phyloP scores from a whole-genome alignment of 30 jellyfish, hydroid and myxozoan species.

The Euphysa ruthae region DNA sequence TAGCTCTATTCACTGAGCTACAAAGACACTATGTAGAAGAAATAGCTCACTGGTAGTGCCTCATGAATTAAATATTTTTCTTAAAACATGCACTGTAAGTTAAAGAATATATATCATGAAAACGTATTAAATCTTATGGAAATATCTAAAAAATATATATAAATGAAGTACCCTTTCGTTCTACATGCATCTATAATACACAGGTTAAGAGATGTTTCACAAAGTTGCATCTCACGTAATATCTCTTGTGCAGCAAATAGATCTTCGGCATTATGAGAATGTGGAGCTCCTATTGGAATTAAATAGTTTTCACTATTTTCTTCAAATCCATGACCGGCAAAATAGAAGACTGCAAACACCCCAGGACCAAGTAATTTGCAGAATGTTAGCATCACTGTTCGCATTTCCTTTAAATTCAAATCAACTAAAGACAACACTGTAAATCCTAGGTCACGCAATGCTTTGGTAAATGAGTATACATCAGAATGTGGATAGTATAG shows the following conservation, averaged over 20 bases:
- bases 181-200: conserved; percentile 82
- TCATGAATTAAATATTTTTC: too few relatives aligned
- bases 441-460: conserved; percentile 54
- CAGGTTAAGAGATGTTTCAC: conserved; percentile 53
- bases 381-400: conserved; percentile 69
- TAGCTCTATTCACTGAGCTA: too few relatives aligned
- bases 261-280: conserved; percentile 26
- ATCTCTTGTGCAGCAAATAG: conserved; percentile 74
- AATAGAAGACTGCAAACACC: conserved; percentile 72
- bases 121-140: background rate
- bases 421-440: conserved; percentile 58
- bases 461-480: conserved; percentile 44
- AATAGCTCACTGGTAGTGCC: too few relatives aligned
- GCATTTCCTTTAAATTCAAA: conserved; percentile 63
- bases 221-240: conserved; percentile 63
- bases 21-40: too few relatives aligned
- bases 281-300: conserved; percentile 70
- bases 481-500: conserved; percentile 44
- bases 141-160: too few relatives aligned
- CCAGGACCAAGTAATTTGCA: conserved; percentile 84
- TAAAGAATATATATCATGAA: background rate
- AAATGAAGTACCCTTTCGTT: conserved; percentile 31
- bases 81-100: background rate
- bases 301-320: conserved; percentile 68
- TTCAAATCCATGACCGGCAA: conserved; percentile 97